Evolutionary conservation across 2,797 vertebrate species (phyloP), one percentile per base, ranked within the genome.

Genomic region (Sebastes glaucus): DNA sequence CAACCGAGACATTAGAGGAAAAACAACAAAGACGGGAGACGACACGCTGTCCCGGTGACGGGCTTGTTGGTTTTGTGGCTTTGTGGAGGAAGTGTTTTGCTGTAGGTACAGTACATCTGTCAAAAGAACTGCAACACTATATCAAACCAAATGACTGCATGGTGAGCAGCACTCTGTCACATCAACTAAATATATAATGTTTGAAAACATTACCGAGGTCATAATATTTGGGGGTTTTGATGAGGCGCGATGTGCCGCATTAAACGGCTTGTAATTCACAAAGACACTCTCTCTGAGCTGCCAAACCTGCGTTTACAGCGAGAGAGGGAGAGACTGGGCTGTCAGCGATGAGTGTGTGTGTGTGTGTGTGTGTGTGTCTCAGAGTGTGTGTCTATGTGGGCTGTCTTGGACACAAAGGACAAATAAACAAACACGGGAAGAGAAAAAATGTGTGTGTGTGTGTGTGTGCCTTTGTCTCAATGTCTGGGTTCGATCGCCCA

Each of bases 11-110:
- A 66, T 83, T 73, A 88, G 82, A 81, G 80, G 78, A 46, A 78
- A 46, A 81, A 90, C 88, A 90, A 91, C 87, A 88, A 89, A 90
- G 88, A 83, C 68, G 2, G 67, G 74, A 92, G 87, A 87, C 80
- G 78, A 85, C 80, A 32, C 38, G 28, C 87, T 74, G 92, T 91
- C 83, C 67, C 66, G 63, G 69, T 88, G 88, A 92, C 46, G 67
- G 79, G 86, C 79, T 71, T 32, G 66, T 81, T 83, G 88, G 80
- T 66, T 88, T 78, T 71, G 61, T 53, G 55, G 52, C 16, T 63
- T 59, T 76, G 71, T 6, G 68, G 65, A 79, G 72, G 57, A 82
- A 57, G 68, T 59, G 78, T 75, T 87, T 69, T 62, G 79, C 84
- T 73, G 83, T 68, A 84, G 76, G 77, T 87, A 84, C 89, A 87